A percentile compares a stretch with the other conserved stretches of the same genome.
Conservation (phyloP, 1,140 invertebrate species). For the Diuraphis noxia region DNA sequence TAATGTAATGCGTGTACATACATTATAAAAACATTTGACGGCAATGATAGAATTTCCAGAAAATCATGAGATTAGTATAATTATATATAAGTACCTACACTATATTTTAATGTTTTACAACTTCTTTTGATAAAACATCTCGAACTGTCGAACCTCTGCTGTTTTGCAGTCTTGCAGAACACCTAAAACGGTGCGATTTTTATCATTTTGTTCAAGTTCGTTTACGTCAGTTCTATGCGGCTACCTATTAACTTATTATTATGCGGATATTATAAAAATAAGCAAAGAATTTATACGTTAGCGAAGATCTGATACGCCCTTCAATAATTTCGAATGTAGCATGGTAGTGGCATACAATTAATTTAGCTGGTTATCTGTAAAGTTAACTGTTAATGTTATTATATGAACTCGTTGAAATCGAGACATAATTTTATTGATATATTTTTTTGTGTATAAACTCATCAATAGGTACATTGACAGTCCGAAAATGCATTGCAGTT, state of each 20-base stretch:
- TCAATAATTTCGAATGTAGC: neutral
- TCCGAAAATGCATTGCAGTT: neutral
- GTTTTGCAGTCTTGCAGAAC: neutral
- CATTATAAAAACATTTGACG: constrained; percentile 18
- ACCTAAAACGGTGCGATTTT: neutral
- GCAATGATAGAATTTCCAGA: neutral
- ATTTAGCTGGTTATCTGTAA: neutral
- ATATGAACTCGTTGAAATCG: neutral
- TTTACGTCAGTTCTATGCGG: neutral
- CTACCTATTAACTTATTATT: neutral
- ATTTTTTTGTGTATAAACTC: neutral
- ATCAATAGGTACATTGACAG: neutral
- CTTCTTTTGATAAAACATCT: neutral
- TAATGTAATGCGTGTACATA: neutral
- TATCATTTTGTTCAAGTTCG: neutral
- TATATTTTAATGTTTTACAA: neutral
- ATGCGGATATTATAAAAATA: neutral
- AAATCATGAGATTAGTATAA: neutral
- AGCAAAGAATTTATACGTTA: neutral
- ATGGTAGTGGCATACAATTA: neutral
- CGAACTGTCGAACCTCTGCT: neutral
- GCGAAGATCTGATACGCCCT: neutral
- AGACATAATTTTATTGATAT: neutral
- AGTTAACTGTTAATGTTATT: neutral
- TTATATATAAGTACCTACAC: neutral